These are phyloP conservation scores for Megathymus violae DNA, from an alignment of 1,140 invertebrate species.

Conservation along the genomic window DNA sequence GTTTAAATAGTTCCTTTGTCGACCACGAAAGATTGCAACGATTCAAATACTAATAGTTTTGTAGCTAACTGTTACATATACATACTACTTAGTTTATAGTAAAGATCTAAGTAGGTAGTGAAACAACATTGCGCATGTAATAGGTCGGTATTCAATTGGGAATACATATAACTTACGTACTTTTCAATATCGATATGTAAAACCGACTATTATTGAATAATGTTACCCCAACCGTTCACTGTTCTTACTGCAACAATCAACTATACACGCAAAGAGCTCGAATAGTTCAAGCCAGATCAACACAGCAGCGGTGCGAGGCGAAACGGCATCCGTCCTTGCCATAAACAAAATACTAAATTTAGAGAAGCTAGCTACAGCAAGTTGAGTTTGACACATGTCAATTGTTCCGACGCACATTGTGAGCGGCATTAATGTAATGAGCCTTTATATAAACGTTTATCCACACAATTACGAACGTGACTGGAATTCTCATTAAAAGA, in stretches of 20 bases:
- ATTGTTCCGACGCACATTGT: conserved; percentile 54
- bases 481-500: conserved; percentile 28
- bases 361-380: conserved; percentile 47
- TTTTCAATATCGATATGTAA: neutral
- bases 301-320: conserved; percentile 30
- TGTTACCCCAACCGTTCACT: neutral
- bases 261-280: conserved; percentile 27
- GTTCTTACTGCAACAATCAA: conserved; percentile 28
- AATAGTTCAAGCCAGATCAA: conserved; percentile 26
- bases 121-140: too few species aligned
- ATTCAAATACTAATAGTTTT: neutral
- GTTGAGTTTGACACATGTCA: conserved; percentile 71
- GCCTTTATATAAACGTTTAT: conserved; percentile 39
- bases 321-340: conserved; percentile 68
- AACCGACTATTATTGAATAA: conserved; percentile 8
- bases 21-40: neutral
- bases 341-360: conserved; percentile 76
- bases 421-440: conserved; percentile 43
- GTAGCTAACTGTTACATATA: too few species aligned
- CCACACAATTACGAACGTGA: conserved; percentile 35
- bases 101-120: too few species aligned
- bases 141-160: neutral
- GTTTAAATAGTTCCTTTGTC: neutral
- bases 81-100: too few species aligned
- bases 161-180: neutral